Evolutionary conservation across 2,797 vertebrate species (phyloP).

Genomic region (Gobionotothen gibberifrons): DNA sequence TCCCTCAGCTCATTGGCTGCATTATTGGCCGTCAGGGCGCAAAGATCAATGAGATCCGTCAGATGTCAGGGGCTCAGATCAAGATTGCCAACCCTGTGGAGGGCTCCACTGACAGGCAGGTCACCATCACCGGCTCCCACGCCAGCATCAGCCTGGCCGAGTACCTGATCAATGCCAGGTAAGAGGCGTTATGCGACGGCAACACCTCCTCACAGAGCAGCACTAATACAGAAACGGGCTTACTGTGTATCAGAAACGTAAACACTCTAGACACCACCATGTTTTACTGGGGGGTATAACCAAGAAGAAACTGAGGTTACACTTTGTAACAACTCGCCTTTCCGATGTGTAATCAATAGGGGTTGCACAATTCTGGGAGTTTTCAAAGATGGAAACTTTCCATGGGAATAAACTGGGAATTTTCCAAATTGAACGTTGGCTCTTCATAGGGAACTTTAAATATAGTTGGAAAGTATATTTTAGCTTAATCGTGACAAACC

Average conservation of each 20-base stretch:
- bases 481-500: no score
- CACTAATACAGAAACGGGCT: background rate
- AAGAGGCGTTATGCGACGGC: slow-evolving; percentile 50
- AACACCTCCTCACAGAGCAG: slow-evolving; percentile 16
- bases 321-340: no score
- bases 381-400: no score
- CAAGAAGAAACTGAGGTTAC: no score
- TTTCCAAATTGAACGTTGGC: no score
- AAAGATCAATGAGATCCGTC: slow-evolving; percentile 97
- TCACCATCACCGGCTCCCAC: slow-evolving; percentile 95
- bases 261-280: background rate
- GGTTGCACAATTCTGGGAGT: no score
- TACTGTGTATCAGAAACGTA: background rate
- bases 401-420: no score
- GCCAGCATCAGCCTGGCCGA: slow-evolving; percentile 96
- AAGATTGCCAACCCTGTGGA: slow-evolving; percentile 97
- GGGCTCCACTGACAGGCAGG: slow-evolving; percentile 94
- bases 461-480: no score
- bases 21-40: slow-evolving; percentile 96
- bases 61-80: slow-evolving; percentile 98
- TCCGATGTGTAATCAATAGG: no score
- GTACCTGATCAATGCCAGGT: slow-evolving; percentile 98
- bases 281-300: no score
- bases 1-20: slow-evolving; percentile 92
- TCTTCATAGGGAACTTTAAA: no score